Evolutionary conservation across 2,113 vertebrate species (phyloP), one percentile per base, ranked within the genome.

Genomic region (Silurus glanis): DNA sequence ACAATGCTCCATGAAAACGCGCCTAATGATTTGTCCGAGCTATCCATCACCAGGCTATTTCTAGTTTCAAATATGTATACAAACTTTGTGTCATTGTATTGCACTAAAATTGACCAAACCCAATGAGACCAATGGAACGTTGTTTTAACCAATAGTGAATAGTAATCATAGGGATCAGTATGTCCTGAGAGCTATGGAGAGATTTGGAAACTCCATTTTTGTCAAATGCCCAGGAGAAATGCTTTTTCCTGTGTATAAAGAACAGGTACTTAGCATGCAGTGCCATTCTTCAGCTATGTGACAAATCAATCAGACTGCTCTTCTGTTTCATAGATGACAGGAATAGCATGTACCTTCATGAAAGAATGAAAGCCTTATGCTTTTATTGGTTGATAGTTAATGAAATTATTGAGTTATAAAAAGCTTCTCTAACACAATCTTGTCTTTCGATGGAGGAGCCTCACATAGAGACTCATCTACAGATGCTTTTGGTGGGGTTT

Each of bases 151-250:
- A 37, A 4, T 5, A 72, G 55, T 47, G 17, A 61, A 62, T 80
- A 58, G 58, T 23, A 47, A 53, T 66, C 47, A 28, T 5, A 37
- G 75, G 85, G 82, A 64, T 87, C 85, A 82, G 76, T 61, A 83
- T 74, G 56, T 51, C 56, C 16, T 64, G 12, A 49, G 25, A 53
- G 69, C 66, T 82, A 83, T 82, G 80, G 45, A n/a, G 75, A 62
- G 47, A 74, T 78, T 80, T 79, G 72, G 58, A 45, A 76, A 58
- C 25, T 56, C 25, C 25, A 79, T 55, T 37, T 79, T 58, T 74
- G 58, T 49, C 88, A 85, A 74, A 72, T 85, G 74, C 80, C 82
- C 86, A 74, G 37, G 83, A 87, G 86, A 79, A 71, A 80, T 87
- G 17, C 64, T 87, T 71, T 89, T 67, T 85, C 69, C 76, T 67